Evolutionary conservation across 2,888 invertebrate genomes (phyloP).

Genomic region (Aricia artaxerxes): DNA sequence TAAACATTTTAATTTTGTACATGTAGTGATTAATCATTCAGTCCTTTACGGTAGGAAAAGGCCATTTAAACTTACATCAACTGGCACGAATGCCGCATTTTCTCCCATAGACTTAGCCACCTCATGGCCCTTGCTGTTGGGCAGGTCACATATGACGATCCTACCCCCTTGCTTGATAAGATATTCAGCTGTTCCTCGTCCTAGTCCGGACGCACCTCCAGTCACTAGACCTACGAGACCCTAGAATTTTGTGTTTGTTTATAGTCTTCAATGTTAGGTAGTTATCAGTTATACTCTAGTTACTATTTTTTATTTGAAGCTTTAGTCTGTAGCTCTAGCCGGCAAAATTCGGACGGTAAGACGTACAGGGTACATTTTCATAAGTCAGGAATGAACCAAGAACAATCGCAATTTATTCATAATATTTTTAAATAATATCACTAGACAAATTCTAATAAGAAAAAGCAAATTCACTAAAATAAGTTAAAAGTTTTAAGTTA

Average conservation of each 20-base stretch:
- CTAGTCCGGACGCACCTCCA: constrained; percentile 97
- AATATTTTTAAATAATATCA: too few relatives aligned
- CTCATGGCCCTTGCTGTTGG: constrained; percentile 89
- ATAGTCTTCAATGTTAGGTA: too few relatives aligned
- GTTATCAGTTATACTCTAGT: too few relatives aligned
- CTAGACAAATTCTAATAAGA: too few relatives aligned
- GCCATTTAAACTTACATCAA: constrained; percentile 79
- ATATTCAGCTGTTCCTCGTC: constrained; percentile 92
- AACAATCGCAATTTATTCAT: too few relatives aligned
- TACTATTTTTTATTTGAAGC: too few relatives aligned
- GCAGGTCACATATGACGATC: constrained; percentile 94
- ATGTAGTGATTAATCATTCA: not conserved
- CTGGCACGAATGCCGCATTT: constrained; percentile 89
- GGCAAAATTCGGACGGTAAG: too few relatives aligned
- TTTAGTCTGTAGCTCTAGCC: too few relatives aligned
- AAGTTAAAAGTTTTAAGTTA: too few relatives aligned
- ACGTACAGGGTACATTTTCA: too few relatives aligned
- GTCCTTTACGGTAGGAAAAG: not conserved
- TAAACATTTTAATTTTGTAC: not conserved
- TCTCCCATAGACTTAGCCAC: constrained; percentile 87
- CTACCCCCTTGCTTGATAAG: constrained; percentile 90
- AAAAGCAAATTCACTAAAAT: too few relatives aligned
- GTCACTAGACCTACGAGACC: constrained; percentile 94
- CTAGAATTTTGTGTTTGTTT: constrained; percentile 64
- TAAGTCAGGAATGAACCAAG: too few relatives aligned